Base-by-base conservation (phyloP, 1,140 invertebrate genomes). In the Idris sp. region DNA sequence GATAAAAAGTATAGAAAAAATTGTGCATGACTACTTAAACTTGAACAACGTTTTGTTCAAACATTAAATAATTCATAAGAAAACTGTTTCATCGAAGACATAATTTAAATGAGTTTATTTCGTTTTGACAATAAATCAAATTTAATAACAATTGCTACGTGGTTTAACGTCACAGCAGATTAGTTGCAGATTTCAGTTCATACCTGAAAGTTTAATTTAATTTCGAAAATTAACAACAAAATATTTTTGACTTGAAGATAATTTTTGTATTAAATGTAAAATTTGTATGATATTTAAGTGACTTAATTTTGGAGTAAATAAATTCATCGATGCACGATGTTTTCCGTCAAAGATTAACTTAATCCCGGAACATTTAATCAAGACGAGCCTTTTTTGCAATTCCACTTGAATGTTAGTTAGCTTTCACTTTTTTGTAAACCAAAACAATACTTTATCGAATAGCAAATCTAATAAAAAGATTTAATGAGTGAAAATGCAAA, bases 401-500 rank as follows among this genome's bases (percentile, higher is more conserved):
- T 67, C 31, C 13, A 10, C 15, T 10, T 67, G 9, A 25, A 58
- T 54, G 67, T 67, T 74, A 67, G 54, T 54, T 59, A 35, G 38
- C 53, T 61, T 56, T 53, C 33, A 16, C 26, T 61, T 58, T n/a
- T 67, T 15, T 35, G 44, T 38, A 65, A 64, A 64, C 51, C 38
- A 35, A 33, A 74, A 74, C 71, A 74, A 74, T 64, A 74, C 71
- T 74, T 74, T 74, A 74, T 74, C 61, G 71, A 74, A 61, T 61
- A 44, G 54, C 14, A 67, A 74, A 67, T 61, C 54, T 67, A 74
- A 74, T 74, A 74, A 74, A 74, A 74, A 56, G 71, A 61, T 74
- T 74, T 74, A 74, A 74, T 74, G 71, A 74, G 69, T 28, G 71
- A 61, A 56, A 74, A 74, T 74, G 71, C 61, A 74, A 74, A 74